Percentiles rank a stretch among this genome's conserved stretches.
Evolutionary conservation across 2,888 invertebrate species (phyloP).

Genomic region (Nemurella pictetii): DNA sequence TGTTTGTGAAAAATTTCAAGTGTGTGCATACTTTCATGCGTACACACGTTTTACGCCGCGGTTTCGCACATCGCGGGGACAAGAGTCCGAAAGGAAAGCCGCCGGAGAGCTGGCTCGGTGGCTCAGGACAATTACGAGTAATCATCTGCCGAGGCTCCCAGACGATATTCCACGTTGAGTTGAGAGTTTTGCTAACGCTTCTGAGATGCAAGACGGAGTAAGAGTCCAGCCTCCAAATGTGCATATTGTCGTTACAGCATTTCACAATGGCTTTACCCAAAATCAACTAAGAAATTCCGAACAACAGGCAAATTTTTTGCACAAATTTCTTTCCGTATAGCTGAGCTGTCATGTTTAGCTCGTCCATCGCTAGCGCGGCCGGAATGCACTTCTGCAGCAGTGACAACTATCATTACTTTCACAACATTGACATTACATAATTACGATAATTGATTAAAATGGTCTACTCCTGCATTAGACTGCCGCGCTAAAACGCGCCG

Average conservation of each 20-base stretch:
- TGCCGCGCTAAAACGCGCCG: background rate
- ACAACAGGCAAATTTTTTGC: background rate
- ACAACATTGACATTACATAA: slow-evolving; percentile 13
- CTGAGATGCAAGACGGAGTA: background rate
- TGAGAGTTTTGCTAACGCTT: background rate
- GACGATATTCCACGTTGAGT: background rate
- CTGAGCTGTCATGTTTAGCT: background rate
- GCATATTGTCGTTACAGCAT: background rate
- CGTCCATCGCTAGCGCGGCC: background rate
- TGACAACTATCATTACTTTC: background rate
- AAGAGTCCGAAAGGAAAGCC: background rate
- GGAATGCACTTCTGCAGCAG: background rate
- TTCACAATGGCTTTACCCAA: slow-evolving; percentile 2
- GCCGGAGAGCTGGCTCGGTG: slow-evolving; percentile 5
- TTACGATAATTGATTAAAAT: background rate
- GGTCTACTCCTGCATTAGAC: background rate
- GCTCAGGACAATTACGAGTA: slow-evolving; percentile 16
- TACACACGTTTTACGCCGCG: background rate
- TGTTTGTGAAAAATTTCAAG: background rate
- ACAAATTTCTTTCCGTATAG: background rate
- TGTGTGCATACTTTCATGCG: background rate
- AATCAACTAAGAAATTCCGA: background rate
- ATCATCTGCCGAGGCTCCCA: slow-evolving; percentile 25
- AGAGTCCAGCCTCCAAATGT: slow-evolving; percentile 28
- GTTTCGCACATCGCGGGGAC: background rate